These are phyloP conservation scores for Aricia artaxerxes DNA, from an alignment of 2,888 invertebrate species.

Conservation along the genomic window DNA sequence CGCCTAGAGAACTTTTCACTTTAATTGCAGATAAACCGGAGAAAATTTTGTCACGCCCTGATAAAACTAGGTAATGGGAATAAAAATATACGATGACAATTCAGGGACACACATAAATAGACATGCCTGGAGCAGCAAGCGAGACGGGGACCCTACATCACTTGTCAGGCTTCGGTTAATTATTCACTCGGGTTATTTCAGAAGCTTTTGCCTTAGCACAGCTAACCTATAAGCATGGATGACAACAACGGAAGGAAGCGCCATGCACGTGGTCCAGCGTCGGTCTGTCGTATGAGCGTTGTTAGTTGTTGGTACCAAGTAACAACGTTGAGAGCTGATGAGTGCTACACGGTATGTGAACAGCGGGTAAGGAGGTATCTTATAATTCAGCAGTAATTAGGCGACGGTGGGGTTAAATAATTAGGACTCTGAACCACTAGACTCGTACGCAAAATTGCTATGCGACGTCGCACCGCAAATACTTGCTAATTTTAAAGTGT, in stretches of 20 bases:
- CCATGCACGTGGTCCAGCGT: conserved; percentile 61
- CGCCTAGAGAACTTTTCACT: not conserved
- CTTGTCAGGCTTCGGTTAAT: conserved; percentile 6
- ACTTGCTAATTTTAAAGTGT: too few relatives aligned
- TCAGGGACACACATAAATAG: conserved; percentile 16
- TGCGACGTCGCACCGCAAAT: too few relatives aligned
- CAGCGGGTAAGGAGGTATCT: conserved; percentile 47
- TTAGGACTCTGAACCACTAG: too few relatives aligned
- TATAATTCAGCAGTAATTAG: conserved; percentile 35
- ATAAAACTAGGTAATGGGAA: not conserved
- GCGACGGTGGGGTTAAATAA: too few relatives aligned
- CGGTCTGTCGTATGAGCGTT: conserved; percentile 43
- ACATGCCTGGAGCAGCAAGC: conserved; percentile 25
- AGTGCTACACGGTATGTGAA: conserved; percentile 72
- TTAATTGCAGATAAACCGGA: not conserved
- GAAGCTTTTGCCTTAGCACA: not conserved
- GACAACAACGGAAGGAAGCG: conserved; percentile 63
- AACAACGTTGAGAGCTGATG: conserved; percentile 57
- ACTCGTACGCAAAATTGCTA: too few relatives aligned
- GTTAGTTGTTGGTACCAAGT: conserved; percentile 38
- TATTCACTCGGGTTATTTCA: conserved; percentile 15
- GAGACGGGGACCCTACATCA: conserved; percentile 24
- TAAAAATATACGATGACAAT: not conserved
- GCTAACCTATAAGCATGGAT: conserved; percentile 50
- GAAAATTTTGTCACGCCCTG: not conserved